Percentiles rank a stretch among this genome's conserved stretches.
Conservation (phyloP, 30 jellyfish, hydroid and myxozoan species). For the Pseudorhiza aurosa region DNA sequence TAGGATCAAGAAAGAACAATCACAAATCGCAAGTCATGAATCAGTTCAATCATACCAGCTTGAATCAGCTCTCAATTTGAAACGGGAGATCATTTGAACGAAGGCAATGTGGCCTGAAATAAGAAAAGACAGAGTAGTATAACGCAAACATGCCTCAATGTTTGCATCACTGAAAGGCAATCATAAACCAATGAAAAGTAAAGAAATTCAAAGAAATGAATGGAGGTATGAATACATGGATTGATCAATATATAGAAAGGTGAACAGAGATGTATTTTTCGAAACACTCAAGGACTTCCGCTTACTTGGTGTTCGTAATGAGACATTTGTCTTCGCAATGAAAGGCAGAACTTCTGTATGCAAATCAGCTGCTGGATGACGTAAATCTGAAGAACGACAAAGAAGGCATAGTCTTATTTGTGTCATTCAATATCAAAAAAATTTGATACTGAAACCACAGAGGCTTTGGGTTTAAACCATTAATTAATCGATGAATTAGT, state of each 20-base stretch:
- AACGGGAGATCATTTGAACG: constrained; percentile 61
- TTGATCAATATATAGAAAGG: too few species aligned
- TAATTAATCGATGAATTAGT: background rate
- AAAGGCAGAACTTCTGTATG: constrained; percentile 68
- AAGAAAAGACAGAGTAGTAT: background rate
- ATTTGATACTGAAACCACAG: background rate
- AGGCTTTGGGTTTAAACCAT: background rate
- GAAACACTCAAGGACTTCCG: too few species aligned
- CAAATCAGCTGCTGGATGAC: constrained; percentile 71
- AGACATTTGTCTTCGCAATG: constrained; percentile 38
- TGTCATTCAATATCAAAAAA: background rate
- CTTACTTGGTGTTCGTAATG: constrained; percentile 75
- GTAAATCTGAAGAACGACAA: constrained; percentile 26
- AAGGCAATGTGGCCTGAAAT: constrained; percentile 58
- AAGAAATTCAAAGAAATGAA: too few species aligned
- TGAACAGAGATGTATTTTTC: too few species aligned
- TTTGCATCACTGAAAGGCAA: background rate
- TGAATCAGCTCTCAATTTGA: constrained; percentile 1
- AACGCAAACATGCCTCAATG: background rate
- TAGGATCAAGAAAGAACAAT: too few species aligned
- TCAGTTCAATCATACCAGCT: constrained; percentile 10
- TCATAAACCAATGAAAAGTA: too few species aligned
- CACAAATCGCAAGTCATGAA: too few species aligned
- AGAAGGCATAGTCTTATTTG: background rate
- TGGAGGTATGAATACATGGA: too few species aligned